Conservation (phyloP, 1,140 invertebrate species). For the Papilio helenus region DNA sequence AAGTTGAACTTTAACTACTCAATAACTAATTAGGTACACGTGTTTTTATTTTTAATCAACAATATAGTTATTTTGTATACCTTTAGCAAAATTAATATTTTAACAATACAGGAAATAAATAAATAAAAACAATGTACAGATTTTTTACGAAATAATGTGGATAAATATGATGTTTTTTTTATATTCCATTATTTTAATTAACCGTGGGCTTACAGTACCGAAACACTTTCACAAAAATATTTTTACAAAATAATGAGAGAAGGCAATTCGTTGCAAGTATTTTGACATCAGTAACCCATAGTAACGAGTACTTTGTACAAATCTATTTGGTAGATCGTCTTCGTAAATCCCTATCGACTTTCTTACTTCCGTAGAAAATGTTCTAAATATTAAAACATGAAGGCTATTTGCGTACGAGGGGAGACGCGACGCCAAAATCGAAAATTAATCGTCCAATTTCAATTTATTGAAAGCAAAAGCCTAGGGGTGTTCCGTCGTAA, state of each 20-base stretch:
- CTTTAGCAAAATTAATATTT: too few relatives aligned
- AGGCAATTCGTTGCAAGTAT: too few relatives aligned
- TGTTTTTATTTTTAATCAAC: not conserved
- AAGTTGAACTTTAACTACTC: not conserved
- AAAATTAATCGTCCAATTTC: conserved; percentile 27
- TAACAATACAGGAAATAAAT: too few relatives aligned
- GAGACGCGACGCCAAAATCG: conserved; percentile 8
- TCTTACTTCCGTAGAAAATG: not conserved
- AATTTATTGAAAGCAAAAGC: conserved; percentile 19
- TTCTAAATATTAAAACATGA: conserved; percentile 8
- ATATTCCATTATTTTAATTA: too few relatives aligned
- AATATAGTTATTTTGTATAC: too few relatives aligned
- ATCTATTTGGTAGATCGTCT: not conserved
- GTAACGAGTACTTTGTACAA: not conserved
- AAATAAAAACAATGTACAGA: too few relatives aligned
- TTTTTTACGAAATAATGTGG: too few relatives aligned
- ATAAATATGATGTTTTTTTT: too few relatives aligned
- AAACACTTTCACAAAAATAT: not conserved
- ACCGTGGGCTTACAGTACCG: not conserved
- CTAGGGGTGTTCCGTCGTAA: conserved; percentile 3
- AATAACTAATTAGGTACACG: not conserved
- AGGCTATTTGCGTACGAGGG: not conserved
- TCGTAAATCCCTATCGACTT: not conserved
- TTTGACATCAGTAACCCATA: not conserved
- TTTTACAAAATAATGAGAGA: too few relatives aligned